These are phyloP conservation scores for Pogonomyrmex barbatus DNA, from an alignment of 1,140 invertebrate species.

Conservation along the genomic window DNA sequence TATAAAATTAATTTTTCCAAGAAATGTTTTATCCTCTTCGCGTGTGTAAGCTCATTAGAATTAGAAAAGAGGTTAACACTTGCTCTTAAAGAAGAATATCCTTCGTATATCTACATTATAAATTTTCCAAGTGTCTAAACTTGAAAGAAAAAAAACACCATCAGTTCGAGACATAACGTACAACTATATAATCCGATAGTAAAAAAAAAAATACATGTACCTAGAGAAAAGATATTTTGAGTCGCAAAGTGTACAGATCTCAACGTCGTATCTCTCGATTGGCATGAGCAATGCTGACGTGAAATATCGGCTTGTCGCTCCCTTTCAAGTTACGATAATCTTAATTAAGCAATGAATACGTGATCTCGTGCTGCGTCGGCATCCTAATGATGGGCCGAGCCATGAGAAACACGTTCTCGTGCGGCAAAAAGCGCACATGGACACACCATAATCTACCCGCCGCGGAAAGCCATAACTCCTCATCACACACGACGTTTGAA, in stretches of 20 bases:
- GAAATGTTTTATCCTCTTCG: neutral
- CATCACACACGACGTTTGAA: constrained; percentile 38
- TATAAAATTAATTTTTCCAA: neutral
- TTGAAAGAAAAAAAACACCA: neutral
- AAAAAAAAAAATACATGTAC: neutral
- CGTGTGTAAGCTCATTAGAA: neutral
- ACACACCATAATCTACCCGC: constrained; percentile 13
- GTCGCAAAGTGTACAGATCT: neutral
- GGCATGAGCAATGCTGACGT: constrained; percentile 7
- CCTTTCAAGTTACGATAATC: constrained; percentile 54
- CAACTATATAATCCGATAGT: neutral
- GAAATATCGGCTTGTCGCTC: constrained; percentile 17
- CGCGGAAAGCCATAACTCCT: constrained; percentile 43
- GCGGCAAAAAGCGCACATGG: constrained; percentile 16
- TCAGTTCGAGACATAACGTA: neutral
- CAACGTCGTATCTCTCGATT: constrained; percentile 17
- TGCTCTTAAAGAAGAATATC: neutral
- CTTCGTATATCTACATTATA: neutral
- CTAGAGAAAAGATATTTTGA: neutral
- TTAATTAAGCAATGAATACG: constrained; percentile 57
- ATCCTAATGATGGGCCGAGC: constrained; percentile 40
- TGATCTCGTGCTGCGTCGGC: constrained; percentile 39
- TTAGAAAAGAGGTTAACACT: no score
- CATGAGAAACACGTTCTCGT: constrained; percentile 28
- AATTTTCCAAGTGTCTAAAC: neutral